A percentile compares a stretch with the other conserved stretches of the same genome.
Evolutionary conservation across 2,888 invertebrate species (phyloP).

Genomic region (Sympetrum striolatum): DNA sequence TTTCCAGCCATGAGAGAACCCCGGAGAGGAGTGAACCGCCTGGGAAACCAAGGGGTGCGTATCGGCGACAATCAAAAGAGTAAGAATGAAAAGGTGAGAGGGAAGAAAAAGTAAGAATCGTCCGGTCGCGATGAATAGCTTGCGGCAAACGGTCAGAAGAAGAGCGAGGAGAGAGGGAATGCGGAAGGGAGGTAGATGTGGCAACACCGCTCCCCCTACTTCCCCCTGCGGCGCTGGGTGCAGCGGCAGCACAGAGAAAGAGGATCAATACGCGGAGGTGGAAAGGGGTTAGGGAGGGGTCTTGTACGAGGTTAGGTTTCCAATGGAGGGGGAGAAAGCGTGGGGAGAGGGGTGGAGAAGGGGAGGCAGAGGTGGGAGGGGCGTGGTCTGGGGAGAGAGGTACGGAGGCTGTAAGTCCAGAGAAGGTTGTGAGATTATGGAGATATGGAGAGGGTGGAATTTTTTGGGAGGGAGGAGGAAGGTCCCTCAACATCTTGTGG

Average conservation of each 20-base stretch:
- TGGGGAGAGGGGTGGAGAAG: not conserved
- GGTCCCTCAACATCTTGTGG: not conserved
- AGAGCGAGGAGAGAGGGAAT: not conserved
- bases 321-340: not conserved
- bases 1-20: not conserved
- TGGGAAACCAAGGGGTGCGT: not conserved
- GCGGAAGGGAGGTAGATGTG: not conserved
- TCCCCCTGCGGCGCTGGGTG: slow-evolving; percentile 20
- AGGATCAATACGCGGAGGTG: not conserved
- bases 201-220: not conserved
- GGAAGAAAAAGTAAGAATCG: not conserved
- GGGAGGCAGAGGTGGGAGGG: not conserved
- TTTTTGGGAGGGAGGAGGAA: not conserved
- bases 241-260: slow-evolving; percentile 7
- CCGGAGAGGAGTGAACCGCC: not conserved
- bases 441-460: not conserved
- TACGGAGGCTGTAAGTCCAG: not conserved
- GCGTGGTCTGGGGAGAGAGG: not conserved
- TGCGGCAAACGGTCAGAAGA: slow-evolving; percentile 25
- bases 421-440: not conserved
- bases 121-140: slow-evolving; percentile 19
- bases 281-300: not conserved
- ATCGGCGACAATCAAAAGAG: not conserved
- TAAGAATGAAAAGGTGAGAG: not conserved
- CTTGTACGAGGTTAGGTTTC: not conserved